Base-by-base conservation (phyloP, 2,113 vertebrate genomes). In the Tachycineta bicolor region DNA sequence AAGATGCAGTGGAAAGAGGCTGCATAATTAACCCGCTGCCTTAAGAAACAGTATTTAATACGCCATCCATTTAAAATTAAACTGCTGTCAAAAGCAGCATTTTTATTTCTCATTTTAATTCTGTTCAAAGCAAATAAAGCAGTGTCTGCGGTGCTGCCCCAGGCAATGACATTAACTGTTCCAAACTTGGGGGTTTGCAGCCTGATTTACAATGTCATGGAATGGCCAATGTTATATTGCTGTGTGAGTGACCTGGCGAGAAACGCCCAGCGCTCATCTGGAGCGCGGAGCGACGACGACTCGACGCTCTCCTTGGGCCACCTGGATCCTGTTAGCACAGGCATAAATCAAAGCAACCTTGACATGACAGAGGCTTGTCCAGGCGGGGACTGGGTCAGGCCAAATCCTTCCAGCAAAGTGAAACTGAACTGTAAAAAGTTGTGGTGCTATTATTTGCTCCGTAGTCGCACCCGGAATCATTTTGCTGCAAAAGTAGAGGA, bases 41-140 rank as follows among this genome's bases (percentile, higher is more conserved):
- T 86, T 60, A 78, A 62, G 94, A 89, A 93, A 68, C 12, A 6
- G 14, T 3, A 46, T 90, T 90, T 96, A 94, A 94, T 90, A 12
- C 23, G 26, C 69, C 69, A 50, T 87, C 69, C 26, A 81, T 78
- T 93, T 90, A 64, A 94, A 94, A 94, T 43, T 26, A 87, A 92
- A 71, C 67, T 71, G 88, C 76, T 95, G 88, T 96, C 93, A 92
- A 75, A 70, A 81, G 13, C 83, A 49, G 83, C 16, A 1, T 33
- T 90, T 92, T 87, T 79, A 70, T 92, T 96, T 53, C 85, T 87
- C 46, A 0, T 90, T 94, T 93, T 74, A 70, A 84, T 94, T 58
- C 84, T 47, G 60, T 94, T 96, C 88, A 84, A 93, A 95, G 94
- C 79, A 92, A 94, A 94, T 26, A 33, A 81, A 95, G 47, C 47